Evolutionary conservation across 2,888 invertebrate species (phyloP), one percentile per base, ranked within the genome.

Genomic region (Trissonchulus latispiculum): DNA sequence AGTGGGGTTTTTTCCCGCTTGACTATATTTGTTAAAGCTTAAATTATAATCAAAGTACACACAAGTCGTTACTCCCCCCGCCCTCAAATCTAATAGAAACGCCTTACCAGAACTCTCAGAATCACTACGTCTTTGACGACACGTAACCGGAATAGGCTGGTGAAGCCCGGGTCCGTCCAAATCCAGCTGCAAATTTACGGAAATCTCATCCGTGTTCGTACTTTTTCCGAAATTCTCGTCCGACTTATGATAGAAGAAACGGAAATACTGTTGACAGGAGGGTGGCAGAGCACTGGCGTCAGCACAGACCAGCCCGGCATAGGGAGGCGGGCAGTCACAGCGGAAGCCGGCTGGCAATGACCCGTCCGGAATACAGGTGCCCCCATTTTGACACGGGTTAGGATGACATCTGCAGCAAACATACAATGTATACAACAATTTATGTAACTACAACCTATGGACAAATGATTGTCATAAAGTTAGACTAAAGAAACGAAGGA

Each of bases 331-430:
- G n/a, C 68, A 68, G 18, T 23, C 8, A 31, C 68, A 68, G 3
- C 8, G 2, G 68, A 68, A 68, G 3, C 33, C 33, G 31, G 2
- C 3, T 35, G 8, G 48, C 8, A 8, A 15, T 8, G 48, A 48
- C 48, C 8, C 8, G 8, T 33, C 35, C 3, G 8, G 33, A 29
- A 8, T 2, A 33, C 68, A 68, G 32, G 68, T 68, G 8, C 68
- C 68, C 8, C 68, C 68, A 33, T 68, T 32, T 8, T 23, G 18
- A 31, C 68, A 68, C 18, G 68, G 68, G n/a, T 68, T 68, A 8
- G 68, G 68, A 2, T 68, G 68, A 31, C 68, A 68, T 15, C 68
- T 68, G 31, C 8, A 68, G 15, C 28, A 64, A 28, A 64, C 59
- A 59, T n/a, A n/a, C n/a, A n/a, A n/a, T n/a, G n/a, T n/a, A n/a